These are phyloP conservation scores for Bombus difficillimus DNA, from an alignment of 1,140 invertebrate genomes.

Conservation along the genomic window DNA sequence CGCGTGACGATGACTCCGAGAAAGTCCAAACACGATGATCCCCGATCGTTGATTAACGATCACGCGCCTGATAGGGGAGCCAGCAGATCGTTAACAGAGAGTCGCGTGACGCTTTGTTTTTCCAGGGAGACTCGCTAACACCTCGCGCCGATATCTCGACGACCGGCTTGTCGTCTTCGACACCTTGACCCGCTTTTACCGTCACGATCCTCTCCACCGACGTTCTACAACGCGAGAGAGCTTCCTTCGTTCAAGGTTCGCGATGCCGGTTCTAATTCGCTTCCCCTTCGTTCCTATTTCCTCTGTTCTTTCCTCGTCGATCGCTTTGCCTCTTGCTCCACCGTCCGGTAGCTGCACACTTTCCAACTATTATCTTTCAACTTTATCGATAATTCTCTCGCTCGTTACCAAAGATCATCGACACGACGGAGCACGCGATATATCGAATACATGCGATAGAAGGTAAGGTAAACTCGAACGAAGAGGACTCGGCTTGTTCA, in stretches of 20 bases:
- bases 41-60: constrained; percentile 43
- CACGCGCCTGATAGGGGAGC: constrained; percentile 17
- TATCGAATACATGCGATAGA: too few relatives aligned
- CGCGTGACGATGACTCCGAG: constrained; percentile 57
- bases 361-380: too few relatives aligned
- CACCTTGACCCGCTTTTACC: constrained; percentile 72
- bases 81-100: constrained; percentile 7
- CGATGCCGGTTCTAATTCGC: not conserved
- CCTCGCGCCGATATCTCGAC: constrained; percentile 61
- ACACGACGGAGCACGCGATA: too few relatives aligned
- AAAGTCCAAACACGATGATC: constrained; percentile 52
- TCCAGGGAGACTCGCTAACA: not conserved
- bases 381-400: too few relatives aligned
- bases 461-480: too few relatives aligned
- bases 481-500: too few relatives aligned
- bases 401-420: too few relatives aligned
- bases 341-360: too few relatives aligned
- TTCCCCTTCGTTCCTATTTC: constrained; percentile 12
- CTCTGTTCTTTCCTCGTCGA: not conserved
- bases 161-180: constrained; percentile 67
- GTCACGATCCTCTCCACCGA: constrained; percentile 5
- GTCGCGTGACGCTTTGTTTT: constrained; percentile 46
- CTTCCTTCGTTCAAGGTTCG: constrained; percentile 34
- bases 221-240: not conserved
- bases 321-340: too few relatives aligned